Evolutionary conservation across 53 echinoderm and acorn worm genomes (phyloP).

Genomic region (Echinometra lucunter): DNA sequence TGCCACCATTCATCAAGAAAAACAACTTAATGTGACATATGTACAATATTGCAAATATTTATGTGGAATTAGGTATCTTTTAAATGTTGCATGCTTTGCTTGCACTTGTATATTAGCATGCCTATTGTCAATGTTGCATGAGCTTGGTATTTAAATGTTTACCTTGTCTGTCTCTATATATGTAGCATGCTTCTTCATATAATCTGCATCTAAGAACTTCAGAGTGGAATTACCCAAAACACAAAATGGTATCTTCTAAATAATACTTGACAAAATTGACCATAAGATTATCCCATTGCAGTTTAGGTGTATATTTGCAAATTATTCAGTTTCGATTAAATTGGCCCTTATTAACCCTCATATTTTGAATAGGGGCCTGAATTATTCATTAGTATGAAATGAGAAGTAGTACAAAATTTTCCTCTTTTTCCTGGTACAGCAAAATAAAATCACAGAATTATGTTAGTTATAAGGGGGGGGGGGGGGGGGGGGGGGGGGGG

Average conservation of each 20-base stretch:
- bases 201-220: neutral
- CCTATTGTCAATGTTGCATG: neutral
- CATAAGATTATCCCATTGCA: neutral
- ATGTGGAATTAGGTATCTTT: neutral
- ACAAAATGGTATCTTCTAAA: conserved; percentile 21
- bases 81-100: conserved; percentile 44
- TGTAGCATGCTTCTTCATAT: neutral
- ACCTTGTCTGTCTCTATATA: neutral
- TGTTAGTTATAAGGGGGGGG: too few relatives aligned
- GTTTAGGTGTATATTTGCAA: neutral
- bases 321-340: neutral
- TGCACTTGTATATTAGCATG: conserved; percentile 8
- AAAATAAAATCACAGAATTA: too few relatives aligned
- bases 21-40: neutral
- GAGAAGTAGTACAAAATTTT: too few relatives aligned
- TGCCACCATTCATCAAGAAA: too few relatives aligned
- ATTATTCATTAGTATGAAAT: too few relatives aligned
- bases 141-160: neutral
- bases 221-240: neutral
- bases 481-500: too few relatives aligned
- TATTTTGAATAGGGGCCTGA: too few relatives aligned
- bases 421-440: too few relatives aligned
- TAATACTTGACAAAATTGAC: neutral
- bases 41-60: neutral
- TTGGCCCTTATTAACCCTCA: neutral